phyloP scores from a whole-genome alignment of 2,113 vertebrate species.

The Protomyctophum bolini region DNA sequence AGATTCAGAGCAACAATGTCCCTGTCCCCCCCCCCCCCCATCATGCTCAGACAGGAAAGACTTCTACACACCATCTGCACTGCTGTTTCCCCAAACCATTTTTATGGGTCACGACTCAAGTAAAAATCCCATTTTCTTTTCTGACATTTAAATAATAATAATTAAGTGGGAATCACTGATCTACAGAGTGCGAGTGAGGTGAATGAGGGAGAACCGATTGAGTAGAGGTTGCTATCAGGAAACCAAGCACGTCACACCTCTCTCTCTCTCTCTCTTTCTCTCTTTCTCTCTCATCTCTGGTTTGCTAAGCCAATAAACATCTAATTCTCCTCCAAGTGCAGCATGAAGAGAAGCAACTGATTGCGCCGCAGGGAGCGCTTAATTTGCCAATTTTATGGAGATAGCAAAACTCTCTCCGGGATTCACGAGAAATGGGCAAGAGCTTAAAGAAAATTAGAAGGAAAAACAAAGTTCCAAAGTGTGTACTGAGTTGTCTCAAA shows the following conservation, averaged over 20 bases:
- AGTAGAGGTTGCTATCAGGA: background rate
- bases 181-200: background rate
- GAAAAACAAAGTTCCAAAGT: constrained; percentile 1
- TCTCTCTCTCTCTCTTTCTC: constrained; percentile 16
- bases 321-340: constrained; percentile 36
- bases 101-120: no score
- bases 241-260: constrained; percentile 30
- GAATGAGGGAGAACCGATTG: background rate
- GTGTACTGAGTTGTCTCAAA: background rate
- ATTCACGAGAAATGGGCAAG: constrained; percentile 23
- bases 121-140: no score
- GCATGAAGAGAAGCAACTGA: constrained; percentile 40
- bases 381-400: constrained; percentile 54
- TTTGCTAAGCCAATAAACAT: constrained; percentile 52
- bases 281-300: background rate
- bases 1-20: no score
- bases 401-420: constrained; percentile 35
- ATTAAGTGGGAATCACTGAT: no score
- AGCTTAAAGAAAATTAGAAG: background rate
- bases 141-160: background rate
- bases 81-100: no score
- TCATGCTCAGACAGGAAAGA: no score
- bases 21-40: no score
- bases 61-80: no score
- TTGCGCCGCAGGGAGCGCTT: constrained; percentile 35